Evolutionary conservation across 1,140 invertebrate species (phyloP), one percentile per base, ranked within the genome.

Genomic region (Luehdorfia chinensis): DNA sequence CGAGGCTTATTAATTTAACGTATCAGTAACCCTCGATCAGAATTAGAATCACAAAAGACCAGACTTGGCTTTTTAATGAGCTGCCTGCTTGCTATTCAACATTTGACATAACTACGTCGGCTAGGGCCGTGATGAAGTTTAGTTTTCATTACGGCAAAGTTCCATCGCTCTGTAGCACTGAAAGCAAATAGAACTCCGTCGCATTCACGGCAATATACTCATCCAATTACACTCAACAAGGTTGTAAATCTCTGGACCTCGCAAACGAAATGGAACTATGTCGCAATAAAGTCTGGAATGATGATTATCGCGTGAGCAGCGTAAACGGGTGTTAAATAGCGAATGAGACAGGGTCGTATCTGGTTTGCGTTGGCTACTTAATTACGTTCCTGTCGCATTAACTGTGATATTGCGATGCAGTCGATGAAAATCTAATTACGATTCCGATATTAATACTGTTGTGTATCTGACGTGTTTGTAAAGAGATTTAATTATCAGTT

Each of bases 1-100:
- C n/a, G n/a, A n/a, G n/a, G n/a, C n/a, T n/a, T 41, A 41, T 41
- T 41, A 25, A 41, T 27, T 41, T 41, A 41, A 41, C 37, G 37
- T 41, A 41, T 27, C 37, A 27, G 21, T 27, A 41, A 41, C 37
- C 9, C 12, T 15, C 21, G 21, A 12, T 11, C 8, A 19, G 19
- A 18, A 21, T 19, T 12, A 25, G 19, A 8, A 16, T 2, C 13
- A 41, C 37, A 23, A 25, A 28, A 41, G 23, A 11, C 4, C 23
- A 12, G 23, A 27, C 21, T 41, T 13, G 7, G 23, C 37, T 41
- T 41, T 41, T 41, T 41, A 41, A 41, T 41, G 37, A 41, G 37
- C 27, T 30, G 27, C 37, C 23, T 41, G 13, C 23, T 15, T 27
- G 11, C 19, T 15, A 27, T 39, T 37, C 34, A 37, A 27, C 37